A percentile compares a stretch with the other conserved stretches of the same genome.
Evolutionary conservation across 2,113 vertebrate species (phyloP).

Genomic region (Ceratotherium simum): DNA sequence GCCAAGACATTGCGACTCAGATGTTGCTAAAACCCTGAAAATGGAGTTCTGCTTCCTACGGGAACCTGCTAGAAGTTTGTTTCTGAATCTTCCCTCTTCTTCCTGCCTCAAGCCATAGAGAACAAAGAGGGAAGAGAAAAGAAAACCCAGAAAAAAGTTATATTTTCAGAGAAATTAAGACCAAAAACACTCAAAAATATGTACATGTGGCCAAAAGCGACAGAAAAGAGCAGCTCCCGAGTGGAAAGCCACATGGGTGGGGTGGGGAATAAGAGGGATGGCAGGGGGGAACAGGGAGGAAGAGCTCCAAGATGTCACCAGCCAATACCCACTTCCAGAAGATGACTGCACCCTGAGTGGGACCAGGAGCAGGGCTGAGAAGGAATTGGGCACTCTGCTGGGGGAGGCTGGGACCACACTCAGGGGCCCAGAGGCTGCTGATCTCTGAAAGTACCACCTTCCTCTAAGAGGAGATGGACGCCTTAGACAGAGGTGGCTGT

Average conservation of each 20-base stretch:
- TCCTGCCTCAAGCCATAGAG: neutral
- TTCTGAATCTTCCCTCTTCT: neutral
- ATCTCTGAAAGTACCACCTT: neutral
- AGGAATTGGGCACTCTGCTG: neutral
- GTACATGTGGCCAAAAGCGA: neutral
- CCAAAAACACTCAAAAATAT: neutral
- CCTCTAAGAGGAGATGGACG: neutral
- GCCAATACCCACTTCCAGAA: neutral
- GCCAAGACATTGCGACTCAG: neutral
- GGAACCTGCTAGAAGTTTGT: neutral
- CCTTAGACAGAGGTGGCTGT: neutral
- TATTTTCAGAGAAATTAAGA: conserved; percentile 39
- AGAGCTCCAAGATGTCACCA: neutral
- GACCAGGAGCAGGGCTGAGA: neutral
- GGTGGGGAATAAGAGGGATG: neutral
- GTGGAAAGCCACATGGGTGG: neutral
- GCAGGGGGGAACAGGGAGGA: neutral
- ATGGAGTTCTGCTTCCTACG: neutral
- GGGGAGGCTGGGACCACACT: neutral
- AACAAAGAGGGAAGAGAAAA: fast-evolving
- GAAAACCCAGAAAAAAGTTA: neutral
- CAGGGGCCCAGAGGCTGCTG: fast-evolving
- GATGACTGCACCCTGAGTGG: fast-evolving
- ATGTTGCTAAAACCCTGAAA: neutral
- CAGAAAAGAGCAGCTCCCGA: neutral